Evolutionary conservation across 2,797 vertebrate genomes (phyloP), one percentile per base, ranked within the genome.

Genomic region (Sternotherus odoratus): DNA sequence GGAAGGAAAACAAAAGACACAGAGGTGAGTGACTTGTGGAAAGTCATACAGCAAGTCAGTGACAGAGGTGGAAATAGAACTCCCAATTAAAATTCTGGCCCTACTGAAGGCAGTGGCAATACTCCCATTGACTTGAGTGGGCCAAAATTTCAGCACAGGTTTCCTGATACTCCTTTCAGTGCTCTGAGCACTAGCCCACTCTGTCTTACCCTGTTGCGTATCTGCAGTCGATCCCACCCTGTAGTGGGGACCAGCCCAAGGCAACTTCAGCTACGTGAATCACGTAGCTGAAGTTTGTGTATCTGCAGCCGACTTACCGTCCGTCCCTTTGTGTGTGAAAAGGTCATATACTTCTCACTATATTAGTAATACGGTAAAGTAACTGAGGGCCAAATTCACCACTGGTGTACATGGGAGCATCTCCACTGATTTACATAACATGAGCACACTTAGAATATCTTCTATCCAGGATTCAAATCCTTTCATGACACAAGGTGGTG

Each of bases 351-450:
- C 23, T 46, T 16, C 36, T 16, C 36, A 78, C 80, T 69, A 48
- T 87, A 95, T 89, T 93, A 94, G 80, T 57, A 51, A 89, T 83
- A 72, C 12, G 77, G 26, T 56, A 8, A 85, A 11, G 77, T 50
- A 48, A 84, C 8, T 30, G 8, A 48, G 51, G 17, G 43, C 6
- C 24, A 75, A 83, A 2, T 60, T 13, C 74, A 60, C 24, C 84
- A 83, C 33, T 36, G 12, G 30, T 26, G 28, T 21, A 19, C 15
- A 36, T 21, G n/a, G 33, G n/a, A 66, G 16, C 33, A 66, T 30
- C 33, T 66, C 33, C 12, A 66, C n/a, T 33, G 63, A 66, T 33
- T 60, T 60, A 30, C 51, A 53, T 60, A 60, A 53, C 6, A 8
- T 16, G 33, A 30, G 63, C 63, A n/a, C n/a, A 36, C 63, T 56